phyloP scores from a whole-genome alignment of 2,797 vertebrate genomes.

The Sebastes nivosus region DNA sequence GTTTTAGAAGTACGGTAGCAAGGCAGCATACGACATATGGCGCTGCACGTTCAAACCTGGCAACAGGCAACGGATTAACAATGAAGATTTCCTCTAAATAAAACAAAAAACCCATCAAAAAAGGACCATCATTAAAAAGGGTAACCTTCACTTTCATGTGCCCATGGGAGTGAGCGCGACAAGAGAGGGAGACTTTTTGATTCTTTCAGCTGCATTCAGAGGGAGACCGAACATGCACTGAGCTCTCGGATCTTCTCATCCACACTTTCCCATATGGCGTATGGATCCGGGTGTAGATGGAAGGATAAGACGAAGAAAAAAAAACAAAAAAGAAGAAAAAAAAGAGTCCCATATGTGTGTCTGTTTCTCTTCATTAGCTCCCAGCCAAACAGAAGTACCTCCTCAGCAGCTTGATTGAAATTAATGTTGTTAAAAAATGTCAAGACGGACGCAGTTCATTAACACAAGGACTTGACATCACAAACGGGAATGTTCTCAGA shows the following conservation, averaged over 20 bases:
- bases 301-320: constrained; percentile 61
- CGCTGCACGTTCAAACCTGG: constrained; percentile 61
- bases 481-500: constrained; percentile 3
- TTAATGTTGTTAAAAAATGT: constrained; percentile 68
- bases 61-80: constrained; percentile 62
- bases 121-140: constrained; percentile 65
- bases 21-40: constrained; percentile 68
- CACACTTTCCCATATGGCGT: constrained; percentile 80
- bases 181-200: constrained; percentile 66
- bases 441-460: constrained; percentile 58
- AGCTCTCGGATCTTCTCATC: constrained; percentile 76
- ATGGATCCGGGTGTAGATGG: constrained; percentile 76
- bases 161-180: constrained; percentile 70
- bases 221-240: constrained; percentile 64
- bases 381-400: constrained; percentile 75
- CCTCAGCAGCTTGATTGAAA: constrained; percentile 74
- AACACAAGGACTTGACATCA: constrained; percentile 44
- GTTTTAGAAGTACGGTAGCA: constrained; percentile 58
- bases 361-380: constrained; percentile 83
- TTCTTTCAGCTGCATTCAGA: constrained; percentile 68
- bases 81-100: constrained; percentile 65
- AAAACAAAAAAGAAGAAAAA: background rate
- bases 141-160: constrained; percentile 83
- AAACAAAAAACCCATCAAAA: constrained; percentile 54
- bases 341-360: constrained; percentile 80